These are phyloP conservation scores for Cetonia aurata DNA, from an alignment of 2,888 invertebrate species.

Conservation along the genomic window DNA sequence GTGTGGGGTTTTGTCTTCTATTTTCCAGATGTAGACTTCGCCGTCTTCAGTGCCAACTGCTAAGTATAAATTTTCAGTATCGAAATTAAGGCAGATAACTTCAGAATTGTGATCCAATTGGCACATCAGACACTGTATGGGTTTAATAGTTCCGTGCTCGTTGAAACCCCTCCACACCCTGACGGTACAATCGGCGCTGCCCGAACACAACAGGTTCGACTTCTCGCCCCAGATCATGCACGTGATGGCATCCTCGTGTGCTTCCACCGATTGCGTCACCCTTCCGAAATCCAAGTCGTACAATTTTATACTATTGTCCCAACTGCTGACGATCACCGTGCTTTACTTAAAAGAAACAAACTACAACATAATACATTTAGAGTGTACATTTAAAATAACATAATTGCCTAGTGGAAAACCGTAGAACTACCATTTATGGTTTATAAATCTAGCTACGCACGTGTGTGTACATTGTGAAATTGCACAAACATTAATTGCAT, in stretches of 20 bases:
- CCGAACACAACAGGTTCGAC: constrained; percentile 75
- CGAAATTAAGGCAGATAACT: constrained; percentile 74
- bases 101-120: constrained; percentile 85
- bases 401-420: no score
- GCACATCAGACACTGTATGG: constrained; percentile 73
- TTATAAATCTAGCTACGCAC: no score
- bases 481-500: no score
- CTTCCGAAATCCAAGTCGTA: constrained; percentile 88
- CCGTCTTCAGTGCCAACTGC: constrained; percentile 86
- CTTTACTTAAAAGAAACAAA: no score
- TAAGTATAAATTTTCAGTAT: constrained; percentile 70
- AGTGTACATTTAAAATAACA: no score
- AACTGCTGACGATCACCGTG: constrained; percentile 81
- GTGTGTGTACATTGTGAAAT: no score
- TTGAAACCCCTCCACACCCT: constrained; percentile 72
- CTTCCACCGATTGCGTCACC: constrained; percentile 79
- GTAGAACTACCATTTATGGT: no score
- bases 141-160: constrained; percentile 65
- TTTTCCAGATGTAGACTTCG: constrained; percentile 81
- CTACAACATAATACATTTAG: no score
- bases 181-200: constrained; percentile 86
- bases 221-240: constrained; percentile 75
- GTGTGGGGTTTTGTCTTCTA: constrained; percentile 67
- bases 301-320: constrained; percentile 86
- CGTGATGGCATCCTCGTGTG: constrained; percentile 87